Evolutionary conservation across 2,888 invertebrate species (phyloP).

Genomic region (Melipona beecheii): DNA sequence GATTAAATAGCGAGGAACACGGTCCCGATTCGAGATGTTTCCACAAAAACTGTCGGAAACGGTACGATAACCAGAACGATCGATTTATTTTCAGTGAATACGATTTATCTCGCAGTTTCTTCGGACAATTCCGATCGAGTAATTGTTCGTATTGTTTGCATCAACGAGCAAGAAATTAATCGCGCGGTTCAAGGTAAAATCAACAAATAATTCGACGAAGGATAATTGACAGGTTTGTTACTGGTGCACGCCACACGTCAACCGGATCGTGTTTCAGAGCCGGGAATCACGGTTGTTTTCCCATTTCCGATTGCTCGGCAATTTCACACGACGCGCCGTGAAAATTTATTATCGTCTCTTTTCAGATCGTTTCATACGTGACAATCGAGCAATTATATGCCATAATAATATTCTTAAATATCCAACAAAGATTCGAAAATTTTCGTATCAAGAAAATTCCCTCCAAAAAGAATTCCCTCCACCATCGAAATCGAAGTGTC

Average conservation of each 20-base stretch:
- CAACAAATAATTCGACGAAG: not conserved
- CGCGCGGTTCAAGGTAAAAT: too few species aligned
- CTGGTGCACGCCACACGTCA: not conserved
- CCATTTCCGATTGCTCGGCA: not conserved
- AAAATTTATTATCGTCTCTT: conserved; percentile 7
- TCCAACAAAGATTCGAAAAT: not conserved
- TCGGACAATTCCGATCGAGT: not conserved
- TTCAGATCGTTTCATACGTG: conserved; percentile 1
- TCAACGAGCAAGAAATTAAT: not conserved
- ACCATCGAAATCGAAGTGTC: not conserved
- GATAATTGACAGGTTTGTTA: not conserved
- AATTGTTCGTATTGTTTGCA: too few species aligned
- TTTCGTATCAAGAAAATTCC: too few species aligned
- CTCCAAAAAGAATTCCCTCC: not conserved
- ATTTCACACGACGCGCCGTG: not conserved
- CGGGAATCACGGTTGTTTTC: not conserved
- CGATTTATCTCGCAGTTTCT: not conserved
- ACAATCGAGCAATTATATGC: conserved; percentile 15
- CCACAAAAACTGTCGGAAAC: not conserved
- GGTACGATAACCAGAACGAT: not conserved
- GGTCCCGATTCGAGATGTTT: conserved; percentile 6
- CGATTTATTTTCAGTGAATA: not conserved
- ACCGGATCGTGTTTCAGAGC: not conserved
- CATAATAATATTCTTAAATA: not conserved
- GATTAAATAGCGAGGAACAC: not conserved